Conservation (phyloP, 2,113 vertebrate genomes). For the Nematolebias whitei region DNA sequence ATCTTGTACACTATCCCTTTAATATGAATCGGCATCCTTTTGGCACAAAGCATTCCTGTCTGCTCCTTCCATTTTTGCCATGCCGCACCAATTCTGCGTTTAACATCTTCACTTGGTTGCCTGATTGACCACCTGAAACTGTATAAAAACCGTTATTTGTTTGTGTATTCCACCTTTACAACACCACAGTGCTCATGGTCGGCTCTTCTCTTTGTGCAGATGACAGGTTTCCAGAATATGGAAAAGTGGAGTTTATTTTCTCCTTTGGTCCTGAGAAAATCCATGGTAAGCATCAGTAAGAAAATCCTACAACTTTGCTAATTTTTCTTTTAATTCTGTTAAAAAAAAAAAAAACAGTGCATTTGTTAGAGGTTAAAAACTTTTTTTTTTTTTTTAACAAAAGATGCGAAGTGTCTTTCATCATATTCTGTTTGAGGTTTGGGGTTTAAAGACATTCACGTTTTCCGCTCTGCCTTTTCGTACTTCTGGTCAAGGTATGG, state of each 20-base stretch:
- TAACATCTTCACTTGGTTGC: too few species aligned
- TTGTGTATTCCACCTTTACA: neutral
- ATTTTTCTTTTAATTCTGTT: neutral
- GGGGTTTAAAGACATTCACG: slow-evolving; percentile 50
- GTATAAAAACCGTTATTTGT: neutral
- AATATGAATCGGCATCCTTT: too few species aligned
- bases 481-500: slow-evolving; percentile 85
- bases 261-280: slow-evolving; percentile 98
- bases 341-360: too few species aligned
- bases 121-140: neutral
- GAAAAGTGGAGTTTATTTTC: slow-evolving; percentile 98
- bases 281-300: slow-evolving; percentile 83
- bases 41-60: too few species aligned
- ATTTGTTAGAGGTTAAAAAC: too few species aligned
- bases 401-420: neutral
- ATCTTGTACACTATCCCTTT: too few species aligned
- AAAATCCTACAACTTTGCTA: too few species aligned
- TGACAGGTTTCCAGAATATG: slow-evolving; percentile 95
- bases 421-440: neutral
- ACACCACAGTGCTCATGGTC: neutral
- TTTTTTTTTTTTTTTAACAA: neutral
- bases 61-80: too few species aligned
- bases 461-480: slow-evolving; percentile 43
- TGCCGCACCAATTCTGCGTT: too few species aligned
- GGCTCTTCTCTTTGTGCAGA: slow-evolving; percentile 76